Percentiles rank a stretch among this genome's conserved stretches.
These are phyloP conservation scores for Dynastes hyllus DNA, from an alignment of 2,888 invertebrate genomes.

Conservation along the genomic window DNA sequence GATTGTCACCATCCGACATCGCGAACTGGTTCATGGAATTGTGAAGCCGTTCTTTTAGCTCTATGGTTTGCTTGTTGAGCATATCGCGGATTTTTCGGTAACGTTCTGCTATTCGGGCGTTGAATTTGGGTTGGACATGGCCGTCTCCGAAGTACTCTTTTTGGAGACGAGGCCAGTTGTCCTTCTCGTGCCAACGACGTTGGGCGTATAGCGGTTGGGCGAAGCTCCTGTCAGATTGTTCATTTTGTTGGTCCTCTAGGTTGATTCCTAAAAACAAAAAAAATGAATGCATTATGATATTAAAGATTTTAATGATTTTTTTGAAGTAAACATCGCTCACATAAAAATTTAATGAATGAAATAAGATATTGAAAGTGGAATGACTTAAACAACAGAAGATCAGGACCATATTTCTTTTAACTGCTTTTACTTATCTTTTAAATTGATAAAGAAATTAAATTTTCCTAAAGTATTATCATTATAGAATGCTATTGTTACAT, in stretches of 20 bases:
- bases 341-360: too few relatives aligned
- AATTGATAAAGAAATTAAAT: too few relatives aligned
- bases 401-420: too few relatives aligned
- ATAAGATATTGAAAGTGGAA: too few relatives aligned
- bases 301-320: too few relatives aligned
- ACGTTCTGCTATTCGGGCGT: constrained; percentile 48
- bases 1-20: constrained; percentile 50
- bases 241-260: constrained; percentile 54
- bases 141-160: constrained; percentile 51
- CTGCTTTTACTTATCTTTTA: too few relatives aligned
- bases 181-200: constrained; percentile 53
- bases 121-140: constrained; percentile 49
- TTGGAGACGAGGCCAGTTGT: constrained; percentile 49
- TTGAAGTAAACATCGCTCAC: too few relatives aligned
- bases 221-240: constrained; percentile 54
- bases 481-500: too few relatives aligned
- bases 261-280: constrained; percentile 57
- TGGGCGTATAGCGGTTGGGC: constrained; percentile 53
- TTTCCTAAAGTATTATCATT: too few relatives aligned
- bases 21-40: constrained; percentile 55
- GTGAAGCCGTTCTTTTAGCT: constrained; percentile 54
- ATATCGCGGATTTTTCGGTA: constrained; percentile 55
- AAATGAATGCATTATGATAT: too few relatives aligned
- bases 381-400: too few relatives aligned
- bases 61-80: constrained; percentile 54